Percentiles rank a stretch among this genome's conserved stretches.
These are phyloP conservation scores for Gymnothorax javanicus DNA, from an alignment of 2,797 vertebrate genomes.

Conservation along the genomic window DNA sequence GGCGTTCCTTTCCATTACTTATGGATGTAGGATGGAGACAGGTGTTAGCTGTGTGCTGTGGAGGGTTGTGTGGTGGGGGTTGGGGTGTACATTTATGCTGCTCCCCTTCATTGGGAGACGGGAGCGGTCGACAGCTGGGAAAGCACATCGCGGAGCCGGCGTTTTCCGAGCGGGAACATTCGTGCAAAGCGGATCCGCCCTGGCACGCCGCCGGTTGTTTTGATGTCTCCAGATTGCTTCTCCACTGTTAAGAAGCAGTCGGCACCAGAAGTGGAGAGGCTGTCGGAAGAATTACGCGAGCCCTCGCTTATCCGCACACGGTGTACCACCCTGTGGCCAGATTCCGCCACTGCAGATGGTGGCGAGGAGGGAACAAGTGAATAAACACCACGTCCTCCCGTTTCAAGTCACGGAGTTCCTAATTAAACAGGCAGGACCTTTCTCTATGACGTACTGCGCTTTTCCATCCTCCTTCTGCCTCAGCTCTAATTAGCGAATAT, in stretches of 20 bases:
- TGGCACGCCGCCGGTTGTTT: constrained; percentile 68
- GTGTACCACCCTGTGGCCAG: constrained; percentile 92
- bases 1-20: background rate
- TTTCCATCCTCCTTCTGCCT: constrained; percentile 56
- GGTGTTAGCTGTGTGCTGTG: constrained; percentile 54
- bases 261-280: constrained; percentile 68
- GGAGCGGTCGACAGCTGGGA: background rate
- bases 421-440: constrained; percentile 74
- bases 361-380: constrained; percentile 36
- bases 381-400: constrained; percentile 52
- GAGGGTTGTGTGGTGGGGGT: constrained; percentile 41
- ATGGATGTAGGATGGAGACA: constrained; percentile 38
- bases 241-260: constrained; percentile 67
- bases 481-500: constrained; percentile 72
- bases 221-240: constrained; percentile 74
- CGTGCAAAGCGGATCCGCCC: constrained; percentile 38
- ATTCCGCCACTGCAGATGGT: constrained; percentile 79
- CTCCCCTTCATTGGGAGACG: background rate
- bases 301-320: constrained; percentile 79
- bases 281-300: constrained; percentile 71
- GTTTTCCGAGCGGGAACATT: constrained; percentile 31
- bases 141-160: background rate
- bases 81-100: background rate
- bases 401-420: constrained; percentile 62
- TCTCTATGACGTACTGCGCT: constrained; percentile 63